A percentile compares a stretch with the other conserved stretches of the same genome.
phyloP scores from a whole-genome alignment of 1,140 invertebrate genomes.

The Bombus pascuorum region DNA sequence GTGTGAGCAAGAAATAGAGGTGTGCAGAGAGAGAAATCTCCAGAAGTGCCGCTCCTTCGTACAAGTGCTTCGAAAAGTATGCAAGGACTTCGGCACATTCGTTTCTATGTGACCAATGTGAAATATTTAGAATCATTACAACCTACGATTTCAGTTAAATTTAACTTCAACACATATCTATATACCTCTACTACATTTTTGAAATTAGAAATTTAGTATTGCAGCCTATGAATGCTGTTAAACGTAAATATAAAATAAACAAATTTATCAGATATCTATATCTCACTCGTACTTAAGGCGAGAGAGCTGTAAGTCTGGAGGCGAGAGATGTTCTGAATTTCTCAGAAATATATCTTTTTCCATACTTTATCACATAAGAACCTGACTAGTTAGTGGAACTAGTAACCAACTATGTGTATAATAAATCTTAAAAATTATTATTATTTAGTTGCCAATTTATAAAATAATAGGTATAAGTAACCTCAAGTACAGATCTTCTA shows the following conservation, averaged over 20 bases:
- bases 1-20: not conserved
- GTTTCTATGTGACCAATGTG: not conserved
- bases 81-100: conserved; percentile 15
- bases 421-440: too few species aligned
- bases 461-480: too few species aligned
- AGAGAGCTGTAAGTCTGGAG: too few species aligned
- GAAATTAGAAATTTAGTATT: not conserved
- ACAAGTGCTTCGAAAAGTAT: conserved; percentile 28
- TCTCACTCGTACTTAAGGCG: too few species aligned
- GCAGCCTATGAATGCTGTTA: not conserved
- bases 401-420: too few species aligned
- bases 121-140: not conserved
- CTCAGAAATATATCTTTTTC: too few species aligned
- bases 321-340: too few species aligned
- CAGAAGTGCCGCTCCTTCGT: conserved; percentile 26
- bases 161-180: not conserved
- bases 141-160: not conserved
- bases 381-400: too few species aligned
- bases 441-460: too few species aligned
- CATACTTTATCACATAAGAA: too few species aligned
- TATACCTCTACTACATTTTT: not conserved
- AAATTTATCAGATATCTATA: too few species aligned
- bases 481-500: not conserved
- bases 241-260: not conserved
- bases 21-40: not conserved